These are phyloP conservation scores for Philopedon plagiatum DNA, from an alignment of 2,888 invertebrate species.

Conservation along the genomic window DNA sequence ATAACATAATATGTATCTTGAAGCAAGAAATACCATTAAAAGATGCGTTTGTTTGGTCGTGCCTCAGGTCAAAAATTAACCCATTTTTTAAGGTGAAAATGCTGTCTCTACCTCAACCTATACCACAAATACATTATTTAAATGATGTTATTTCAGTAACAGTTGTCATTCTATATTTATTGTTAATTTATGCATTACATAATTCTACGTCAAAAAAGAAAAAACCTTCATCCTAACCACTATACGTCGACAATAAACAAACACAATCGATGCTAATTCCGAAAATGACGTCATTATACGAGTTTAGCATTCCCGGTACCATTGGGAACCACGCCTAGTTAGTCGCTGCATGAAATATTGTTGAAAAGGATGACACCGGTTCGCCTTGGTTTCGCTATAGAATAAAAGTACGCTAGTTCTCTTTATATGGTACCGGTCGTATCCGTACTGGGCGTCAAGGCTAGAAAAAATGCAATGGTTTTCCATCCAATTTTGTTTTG, in stretches of 20 bases:
- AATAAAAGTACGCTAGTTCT: conserved; percentile 34
- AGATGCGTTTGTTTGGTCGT: no score
- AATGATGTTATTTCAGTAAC: no score
- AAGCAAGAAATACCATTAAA: no score
- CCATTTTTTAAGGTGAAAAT: no score
- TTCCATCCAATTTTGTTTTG: not conserved
- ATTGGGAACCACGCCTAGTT: conserved; percentile 44
- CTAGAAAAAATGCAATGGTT: conserved; percentile 3
- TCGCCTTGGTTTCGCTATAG: conserved; percentile 55
- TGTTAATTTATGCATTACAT: not conserved
- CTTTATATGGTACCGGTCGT: conserved; percentile 46
- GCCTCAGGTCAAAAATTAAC: no score
- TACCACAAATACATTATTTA: no score
- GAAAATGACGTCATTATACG: conserved; percentile 47
- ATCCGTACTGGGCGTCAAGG: conserved; percentile 26
- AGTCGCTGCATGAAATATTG: conserved; percentile 48
- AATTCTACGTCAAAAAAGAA: not conserved
- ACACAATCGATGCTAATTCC: conserved; percentile 21
- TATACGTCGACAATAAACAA: conserved; percentile 10
- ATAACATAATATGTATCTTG: no score
- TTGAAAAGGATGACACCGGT: conserved; percentile 61
- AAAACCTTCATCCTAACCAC: not conserved
- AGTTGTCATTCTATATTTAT: not conserved
- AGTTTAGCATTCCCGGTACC: conserved; percentile 45
- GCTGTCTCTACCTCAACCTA: no score